phyloP scores from a whole-genome alignment of 2,113 vertebrate genomes.

The Ammodytes dubius region DNA sequence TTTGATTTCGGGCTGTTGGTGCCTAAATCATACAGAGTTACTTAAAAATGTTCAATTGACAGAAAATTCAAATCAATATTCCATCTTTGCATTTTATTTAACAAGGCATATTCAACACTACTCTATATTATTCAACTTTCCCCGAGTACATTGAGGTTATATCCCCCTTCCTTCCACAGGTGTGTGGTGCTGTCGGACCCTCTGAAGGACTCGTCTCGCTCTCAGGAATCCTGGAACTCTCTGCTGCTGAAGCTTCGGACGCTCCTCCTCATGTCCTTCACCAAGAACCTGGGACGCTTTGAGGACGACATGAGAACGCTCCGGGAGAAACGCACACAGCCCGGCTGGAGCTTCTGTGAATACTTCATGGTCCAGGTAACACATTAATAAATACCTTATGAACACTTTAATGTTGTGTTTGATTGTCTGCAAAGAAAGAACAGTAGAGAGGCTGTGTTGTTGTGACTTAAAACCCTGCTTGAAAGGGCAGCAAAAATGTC shows the following conservation, averaged over 20 bases:
- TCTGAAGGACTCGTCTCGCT: conserved; percentile 97
- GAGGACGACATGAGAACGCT: conserved; percentile 98
- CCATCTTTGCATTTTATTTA: not conserved
- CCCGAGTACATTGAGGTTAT: not conserved
- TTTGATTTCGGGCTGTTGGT: too few species aligned
- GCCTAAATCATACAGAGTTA: too few species aligned
- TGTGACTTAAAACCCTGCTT: not conserved
- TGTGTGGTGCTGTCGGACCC: conserved; percentile 97
- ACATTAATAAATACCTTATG: not conserved
- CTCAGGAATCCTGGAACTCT: conserved; percentile 98
- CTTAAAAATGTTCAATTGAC: too few species aligned
- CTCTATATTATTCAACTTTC: not conserved
- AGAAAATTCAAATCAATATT: too few species aligned
- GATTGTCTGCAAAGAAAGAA: not conserved
- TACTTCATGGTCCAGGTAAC: conserved; percentile 99
- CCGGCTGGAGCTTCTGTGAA: conserved; percentile 98
- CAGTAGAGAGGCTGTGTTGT: not conserved
- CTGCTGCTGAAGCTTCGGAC: conserved; percentile 97
- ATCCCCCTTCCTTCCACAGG: conserved; percentile 71
- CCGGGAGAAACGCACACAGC: conserved; percentile 96
- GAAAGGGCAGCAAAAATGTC: not conserved
- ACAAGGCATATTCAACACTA: not conserved
- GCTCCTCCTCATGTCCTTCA: conserved; percentile 98
- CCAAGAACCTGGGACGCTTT: conserved; percentile 97
- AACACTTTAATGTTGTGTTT: too few species aligned